A percentile compares a stretch with the other conserved stretches of the same genome.
Conservation (phyloP, 2,888 invertebrate species). For the Drosophila mercatorum region DNA sequence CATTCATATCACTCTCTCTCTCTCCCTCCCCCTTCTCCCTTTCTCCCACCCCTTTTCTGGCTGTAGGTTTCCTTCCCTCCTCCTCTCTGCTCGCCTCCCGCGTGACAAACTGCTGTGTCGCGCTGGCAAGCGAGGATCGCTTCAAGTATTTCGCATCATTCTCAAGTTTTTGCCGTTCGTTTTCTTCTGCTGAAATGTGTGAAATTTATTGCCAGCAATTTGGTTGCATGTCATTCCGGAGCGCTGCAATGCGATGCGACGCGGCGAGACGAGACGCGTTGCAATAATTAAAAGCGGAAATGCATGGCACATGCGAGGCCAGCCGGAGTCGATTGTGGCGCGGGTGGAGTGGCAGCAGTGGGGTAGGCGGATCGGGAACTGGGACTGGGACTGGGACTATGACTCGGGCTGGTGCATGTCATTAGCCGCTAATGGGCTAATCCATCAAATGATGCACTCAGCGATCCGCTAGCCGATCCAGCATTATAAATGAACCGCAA, state of each 20-base stretch:
- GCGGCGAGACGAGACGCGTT: slow-evolving; percentile 27
- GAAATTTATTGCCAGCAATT: slow-evolving; percentile 79
- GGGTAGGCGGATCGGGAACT: background rate
- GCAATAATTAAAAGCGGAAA: slow-evolving; percentile 82
- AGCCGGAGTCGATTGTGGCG: background rate
- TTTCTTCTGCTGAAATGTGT: slow-evolving; percentile 57
- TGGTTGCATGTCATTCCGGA: slow-evolving; percentile 79
- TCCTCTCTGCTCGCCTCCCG: slow-evolving; percentile 20
- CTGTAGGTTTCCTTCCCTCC: background rate
- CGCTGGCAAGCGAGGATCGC: slow-evolving; percentile 56
- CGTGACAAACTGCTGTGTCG: slow-evolving; percentile 81
- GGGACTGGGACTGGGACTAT: background rate
- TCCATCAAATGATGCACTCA: slow-evolving; percentile 61
- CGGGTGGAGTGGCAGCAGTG: background rate
- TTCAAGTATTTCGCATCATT: slow-evolving; percentile 44
- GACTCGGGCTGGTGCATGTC: slow-evolving; percentile 36
- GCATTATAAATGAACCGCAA: slow-evolving; percentile 37
- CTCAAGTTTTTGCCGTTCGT: background rate
- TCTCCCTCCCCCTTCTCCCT: background rate
- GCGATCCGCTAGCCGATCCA: slow-evolving; percentile 29
- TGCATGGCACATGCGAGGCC: slow-evolving; percentile 43
- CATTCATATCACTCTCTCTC: too few relatives aligned
- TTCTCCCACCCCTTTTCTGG: background rate
- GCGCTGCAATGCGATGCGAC: slow-evolving; percentile 24
- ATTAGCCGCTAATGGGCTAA: slow-evolving; percentile 66